Percentiles rank a stretch among this genome's conserved stretches.
Conservation (phyloP, 1,140 invertebrate species). For the Diachasmimorpha longicaudata region DNA sequence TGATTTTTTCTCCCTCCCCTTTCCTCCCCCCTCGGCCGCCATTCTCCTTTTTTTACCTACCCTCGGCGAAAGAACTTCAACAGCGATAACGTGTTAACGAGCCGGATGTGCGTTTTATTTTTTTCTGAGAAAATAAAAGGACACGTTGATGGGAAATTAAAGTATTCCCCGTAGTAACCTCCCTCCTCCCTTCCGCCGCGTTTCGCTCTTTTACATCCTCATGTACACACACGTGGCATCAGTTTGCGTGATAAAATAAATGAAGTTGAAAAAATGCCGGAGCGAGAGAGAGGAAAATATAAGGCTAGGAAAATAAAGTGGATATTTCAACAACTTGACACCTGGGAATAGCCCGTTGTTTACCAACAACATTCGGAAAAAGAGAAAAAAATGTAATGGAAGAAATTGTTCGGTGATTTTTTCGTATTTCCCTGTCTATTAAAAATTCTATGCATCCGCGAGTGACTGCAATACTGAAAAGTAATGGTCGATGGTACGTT, state of each 20-base stretch:
- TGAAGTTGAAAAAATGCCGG: not conserved
- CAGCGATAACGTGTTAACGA: conserved; percentile 20
- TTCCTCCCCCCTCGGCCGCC: not conserved
- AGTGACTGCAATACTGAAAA: conserved; percentile 25
- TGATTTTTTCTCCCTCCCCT: conserved; percentile 2
- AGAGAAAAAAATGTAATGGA: not conserved
- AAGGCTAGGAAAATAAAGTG: not conserved
- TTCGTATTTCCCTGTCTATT: conserved; percentile 20
- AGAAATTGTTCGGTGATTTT: conserved; percentile 11
- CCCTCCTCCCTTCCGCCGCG: not conserved
- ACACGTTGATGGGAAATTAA: not conserved
- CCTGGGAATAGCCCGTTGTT: not conserved
- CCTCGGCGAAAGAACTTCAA: not conserved
- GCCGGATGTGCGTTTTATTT: conserved; percentile 8
- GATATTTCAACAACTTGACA: conserved; percentile 7
- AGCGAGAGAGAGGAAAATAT: not conserved
- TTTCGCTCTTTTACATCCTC: not conserved
- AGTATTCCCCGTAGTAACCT: not conserved
- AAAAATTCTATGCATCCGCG: conserved; percentile 31
- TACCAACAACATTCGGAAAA: not conserved
- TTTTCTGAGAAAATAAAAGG: conserved; percentile 4
- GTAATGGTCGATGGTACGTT: conserved; percentile 22
- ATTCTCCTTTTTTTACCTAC: not conserved
- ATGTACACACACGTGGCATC: not conserved
- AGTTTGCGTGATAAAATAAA: not conserved